Conservation (phyloP, 2,888 invertebrate species). For the Diaphora mendica region DNA sequence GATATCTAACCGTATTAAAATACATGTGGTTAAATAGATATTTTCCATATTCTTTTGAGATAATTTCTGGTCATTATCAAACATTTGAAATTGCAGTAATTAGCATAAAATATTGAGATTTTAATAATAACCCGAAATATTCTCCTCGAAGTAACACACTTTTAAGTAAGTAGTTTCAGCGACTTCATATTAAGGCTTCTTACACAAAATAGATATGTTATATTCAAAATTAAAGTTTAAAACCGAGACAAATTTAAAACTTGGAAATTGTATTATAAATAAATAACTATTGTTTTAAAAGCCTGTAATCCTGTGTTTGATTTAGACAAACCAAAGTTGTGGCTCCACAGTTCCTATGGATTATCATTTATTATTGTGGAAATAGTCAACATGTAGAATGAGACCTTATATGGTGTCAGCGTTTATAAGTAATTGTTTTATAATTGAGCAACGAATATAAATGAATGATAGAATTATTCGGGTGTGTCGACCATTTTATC, state of each 20-base stretch:
- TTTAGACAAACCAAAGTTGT: conserved; percentile 4
- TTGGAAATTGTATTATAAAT: too few relatives aligned
- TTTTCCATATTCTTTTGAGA: too few relatives aligned
- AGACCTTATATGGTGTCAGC: not conserved
- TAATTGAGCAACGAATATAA: conserved; percentile 6
- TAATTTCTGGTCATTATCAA: too few relatives aligned
- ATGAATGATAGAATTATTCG: not conserved
- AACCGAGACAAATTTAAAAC: not conserved
- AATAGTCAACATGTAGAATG: not conserved
- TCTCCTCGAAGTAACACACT: not conserved
- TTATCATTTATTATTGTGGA: not conserved
- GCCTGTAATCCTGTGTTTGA: not conserved
- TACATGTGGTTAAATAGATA: too few relatives aligned
- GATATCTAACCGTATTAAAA: too few relatives aligned
- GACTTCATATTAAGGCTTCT: too few relatives aligned
- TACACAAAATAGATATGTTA: too few relatives aligned
- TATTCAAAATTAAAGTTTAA: too few relatives aligned
- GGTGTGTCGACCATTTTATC: not conserved
- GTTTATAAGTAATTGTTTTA: conserved; percentile 1
- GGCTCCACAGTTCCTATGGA: not conserved
- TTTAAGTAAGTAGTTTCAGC: too few relatives aligned
- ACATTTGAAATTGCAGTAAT: not conserved
- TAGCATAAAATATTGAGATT: not conserved
- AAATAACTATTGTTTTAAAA: not conserved
- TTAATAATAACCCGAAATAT: not conserved